These are phyloP conservation scores for Lutraria rhynchaena DNA, from an alignment of 1,140 invertebrate species.

Conservation along the genomic window DNA sequence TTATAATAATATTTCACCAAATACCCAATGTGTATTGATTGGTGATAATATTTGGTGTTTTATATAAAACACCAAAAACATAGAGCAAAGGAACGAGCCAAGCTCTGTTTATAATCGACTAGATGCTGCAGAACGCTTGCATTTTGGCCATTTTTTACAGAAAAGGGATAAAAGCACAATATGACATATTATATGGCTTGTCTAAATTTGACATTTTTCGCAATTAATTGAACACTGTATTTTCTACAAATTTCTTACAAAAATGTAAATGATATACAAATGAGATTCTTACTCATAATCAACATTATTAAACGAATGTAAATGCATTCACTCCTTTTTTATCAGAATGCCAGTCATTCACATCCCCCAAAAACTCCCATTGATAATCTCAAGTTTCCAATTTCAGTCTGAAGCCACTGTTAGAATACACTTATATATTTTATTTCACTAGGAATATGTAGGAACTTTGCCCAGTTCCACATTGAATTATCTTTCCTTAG, in stretches of 20 bases:
- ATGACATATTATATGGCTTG: background rate
- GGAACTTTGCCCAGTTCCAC: background rate
- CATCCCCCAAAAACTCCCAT: background rate
- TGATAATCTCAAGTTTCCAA: background rate
- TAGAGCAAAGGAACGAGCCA: too few relatives aligned
- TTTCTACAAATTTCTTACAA: constrained; percentile 24
- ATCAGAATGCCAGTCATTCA: background rate
- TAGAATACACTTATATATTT: background rate
- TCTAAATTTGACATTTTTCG: constrained; percentile 36
- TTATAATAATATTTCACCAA: too few relatives aligned
- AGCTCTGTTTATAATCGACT: too few relatives aligned
- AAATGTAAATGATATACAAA: constrained; percentile 27
- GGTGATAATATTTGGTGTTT: too few relatives aligned
- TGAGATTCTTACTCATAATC: constrained; percentile 10
- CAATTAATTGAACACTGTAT: constrained; percentile 48
- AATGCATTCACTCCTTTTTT: background rate
- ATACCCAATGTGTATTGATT: too few relatives aligned
- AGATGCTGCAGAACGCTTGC: too few relatives aligned
- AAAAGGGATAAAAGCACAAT: constrained; percentile 6
- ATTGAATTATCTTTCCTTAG: too few relatives aligned
- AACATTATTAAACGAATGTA: constrained; percentile 7
- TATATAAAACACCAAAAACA: too few relatives aligned
- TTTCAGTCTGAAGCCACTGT: too few relatives aligned
- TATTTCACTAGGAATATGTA: background rate
- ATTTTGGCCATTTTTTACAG: too few relatives aligned